Evolutionary conservation across 1,140 invertebrate species (phyloP), one percentile per base, ranked within the genome.

Genomic region (Caenorhabditis inopinata): DNA sequence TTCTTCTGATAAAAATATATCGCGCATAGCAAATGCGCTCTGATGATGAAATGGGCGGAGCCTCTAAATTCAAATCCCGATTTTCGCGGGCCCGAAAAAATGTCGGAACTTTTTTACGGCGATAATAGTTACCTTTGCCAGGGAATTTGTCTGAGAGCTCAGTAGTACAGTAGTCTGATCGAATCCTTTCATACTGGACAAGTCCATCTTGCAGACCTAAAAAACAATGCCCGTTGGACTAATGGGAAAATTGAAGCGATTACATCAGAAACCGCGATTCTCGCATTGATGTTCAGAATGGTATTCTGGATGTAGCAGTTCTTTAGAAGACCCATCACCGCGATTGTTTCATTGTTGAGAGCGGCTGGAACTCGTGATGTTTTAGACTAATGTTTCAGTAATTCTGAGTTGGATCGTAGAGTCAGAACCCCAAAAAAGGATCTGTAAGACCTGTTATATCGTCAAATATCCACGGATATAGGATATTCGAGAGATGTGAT

Each of bases 231-330:
- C 29, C 2, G 4, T 68, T 27, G 11, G 0, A 68, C 9, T 25
- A 27, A 2, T 18, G 58, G 7, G 9, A 0, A 9, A n/a, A 18
- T 0, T 0, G 9, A 0, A 68, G 6, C 9, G 12, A 27, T 74
- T 25, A 74, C 74, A 75, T 75, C 74, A 7, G 74, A 47, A 47
- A 75, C n/a, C 32, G 25, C 74, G 38, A 75, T 29, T 49, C 48
- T 75, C 23, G 9, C n/a, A n/a, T 75, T 75, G 23, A 75, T 49
- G 48, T 75, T 75, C 45, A 75, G 18, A 21, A 75, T 38, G 6
- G 47, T 47, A n/a, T 27, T 75, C 47, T 75, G 45, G 23, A 75
- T 75, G 21, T 75, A 75, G 25, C 74, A 75, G 29, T 42, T 14
- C 18, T 27, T 21, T 1, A 32, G 27, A 9, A 75, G 45, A 0